Evolutionary conservation across 2,113 vertebrate species (phyloP), one percentile per base, ranked within the genome.

Genomic region (Rhinoptilus africanus): DNA sequence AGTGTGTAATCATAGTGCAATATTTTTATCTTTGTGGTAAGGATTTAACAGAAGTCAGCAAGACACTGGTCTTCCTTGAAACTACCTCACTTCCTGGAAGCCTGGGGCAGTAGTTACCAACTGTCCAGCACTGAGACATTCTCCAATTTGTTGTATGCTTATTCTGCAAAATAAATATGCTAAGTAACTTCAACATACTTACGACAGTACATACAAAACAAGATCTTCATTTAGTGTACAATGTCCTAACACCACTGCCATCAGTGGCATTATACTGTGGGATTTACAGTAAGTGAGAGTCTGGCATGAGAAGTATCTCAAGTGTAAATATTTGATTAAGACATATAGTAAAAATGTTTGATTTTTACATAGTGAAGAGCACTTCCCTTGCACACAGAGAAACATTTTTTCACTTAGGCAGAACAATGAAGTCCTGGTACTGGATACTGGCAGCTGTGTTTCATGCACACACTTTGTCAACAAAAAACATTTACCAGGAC

Each of bases 341-440:
- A 76, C 48, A 73, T 1, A 43, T 9, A 85, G 32, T 45, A 71
- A 89, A 93, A 93, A 50, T 41, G 23, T 67, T 87, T 88, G 35
- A 26, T 64, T 92, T 94, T 71, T 72, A 81, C 54, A 30, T 8
- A 71, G n/a, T 21, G 14, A 32, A 81, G 48, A 95, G 24, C 69
- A 45, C 14, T 80, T 59, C 18, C 63, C 47, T 37, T 54, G 79
- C 57, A 84, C 56, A 85, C 11, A 79, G 50, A 88, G n/a, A 22
- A 88, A 69, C 32, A 51, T 24, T 88, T 82, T 82, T 82, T 72
- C 48, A 35, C 28, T 8, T 48, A 82, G 64, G 21, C 39, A 84
- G 43, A 95, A 85, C 84, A 95, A 95, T 47, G 62, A 95, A 69
- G 37, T 82, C 67, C 81, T 85, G 60, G 62, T 85, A 91, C 75